Base-by-base conservation (phyloP, 2,797 vertebrate genomes). In the Ispidina lecontei region DNA sequence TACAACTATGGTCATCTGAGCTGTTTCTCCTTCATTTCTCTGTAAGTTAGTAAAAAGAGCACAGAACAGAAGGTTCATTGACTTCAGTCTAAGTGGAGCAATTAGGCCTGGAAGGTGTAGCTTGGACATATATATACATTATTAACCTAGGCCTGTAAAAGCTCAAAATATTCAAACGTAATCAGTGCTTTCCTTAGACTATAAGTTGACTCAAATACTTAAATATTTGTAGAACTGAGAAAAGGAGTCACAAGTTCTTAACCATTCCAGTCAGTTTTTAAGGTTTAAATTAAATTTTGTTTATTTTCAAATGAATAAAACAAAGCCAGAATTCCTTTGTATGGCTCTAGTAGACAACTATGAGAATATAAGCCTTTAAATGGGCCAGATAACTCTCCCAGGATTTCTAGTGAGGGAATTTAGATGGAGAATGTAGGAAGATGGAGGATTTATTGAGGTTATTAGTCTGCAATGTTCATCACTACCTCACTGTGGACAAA, bases 191-290 rank as follows among this genome's bases (percentile, higher is more conserved):
- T 26, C 39, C 6, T 84, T 7, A n/a, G 39, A 59, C 9, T 78
- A 1, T 10, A 20, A 55, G 25, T 55, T 86, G 39, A 39, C 25
- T 64, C 26, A 71, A 68, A 76, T 2, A 1, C 5, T 8, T 43
- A 71, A 83, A 46, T 89, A 46, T 89, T 91, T 77, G 29, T 79
- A 55, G 14, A 68, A 60, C 26, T 64, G 39, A 31, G 37, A 43
- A 62, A 71, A 85, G 25, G 43, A 74, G 26, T 26, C 33, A 31
- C 5, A 54, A 77, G 35, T 39, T 39, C 46, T 69, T 77, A 84
- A 37, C 17, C 39, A 47, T 58, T 83, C 12, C 16, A 62, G 35
- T 64, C 33, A 55, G 17, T 14, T 37, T 80, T 8, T 54, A 44
- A 78, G 21, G 20, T 22, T 81, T 81, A 77, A 55, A 59, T 81